Evolutionary conservation across 1,140 invertebrate genomes (phyloP), one percentile per base, ranked within the genome.

Genomic region (Drosophila nannoptera): DNA sequence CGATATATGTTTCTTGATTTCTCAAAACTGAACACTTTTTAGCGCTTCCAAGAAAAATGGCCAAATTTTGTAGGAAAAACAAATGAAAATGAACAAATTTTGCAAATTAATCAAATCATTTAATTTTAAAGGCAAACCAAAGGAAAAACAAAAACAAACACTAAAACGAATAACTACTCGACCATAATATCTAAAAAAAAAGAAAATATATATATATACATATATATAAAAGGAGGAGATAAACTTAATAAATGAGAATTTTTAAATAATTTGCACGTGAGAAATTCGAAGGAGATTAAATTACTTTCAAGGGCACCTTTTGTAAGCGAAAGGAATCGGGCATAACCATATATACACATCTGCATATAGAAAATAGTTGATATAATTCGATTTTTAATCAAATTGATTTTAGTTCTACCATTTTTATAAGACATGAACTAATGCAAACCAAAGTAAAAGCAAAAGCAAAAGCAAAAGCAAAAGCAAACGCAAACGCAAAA

Each of bases 1-100:
- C 6, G 12, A 53, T 56, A 48, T 46, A 29, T 67, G 40, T 75
- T 82, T 78, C 49, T 80, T 81, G 22, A 54, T 73, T 84, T 80
- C 78, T 84, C 73, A 71, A 83, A 84, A 84, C 80, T 84, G 77
- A 86, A 74, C 66, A 73, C 66, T 73, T 64, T 74, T 87, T 87
- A 87, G 84, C 84, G 84, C 84, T 87, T 87, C 84, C 84, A 87
- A 78, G 73, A 72, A 72, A 78, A 87, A 84, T 87, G 75, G 84
- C 84, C 84, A 87, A 87, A 87, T 87, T 87, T 87, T 78, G 78
- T 87, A 87, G 78, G 70, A 78, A 22, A 22, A 22, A 22, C 22
- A 22, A 83, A 73, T 64, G 38, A 68, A 78, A 71, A 87, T 64
- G n/a, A 46, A 61, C 61, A 68, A 87, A 62, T 63, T 63, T 69